Evolutionary conservation across 2,888 invertebrate species (phyloP).

Genomic region (Synanthedon tipuliformis): DNA sequence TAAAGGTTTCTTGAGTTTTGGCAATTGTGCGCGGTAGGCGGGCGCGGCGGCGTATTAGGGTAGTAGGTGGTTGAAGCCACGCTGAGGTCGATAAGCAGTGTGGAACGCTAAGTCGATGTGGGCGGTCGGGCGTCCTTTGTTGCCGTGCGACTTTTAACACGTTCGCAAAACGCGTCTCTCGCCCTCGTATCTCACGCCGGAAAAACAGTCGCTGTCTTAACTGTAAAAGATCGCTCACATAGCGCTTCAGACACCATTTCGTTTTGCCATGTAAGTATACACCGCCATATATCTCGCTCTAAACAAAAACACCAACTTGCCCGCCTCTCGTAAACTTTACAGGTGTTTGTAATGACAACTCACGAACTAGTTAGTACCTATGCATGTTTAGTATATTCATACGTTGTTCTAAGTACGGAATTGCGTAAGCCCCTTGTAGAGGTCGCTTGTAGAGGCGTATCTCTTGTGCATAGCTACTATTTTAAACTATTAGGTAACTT

Average conservation of each 20-base stretch:
- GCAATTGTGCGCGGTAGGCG: conserved; percentile 47
- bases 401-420: too few relatives aligned
- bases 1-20: conserved; percentile 51
- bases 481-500: too few relatives aligned
- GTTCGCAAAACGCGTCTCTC: conserved; percentile 11
- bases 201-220: neutral
- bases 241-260: neutral
- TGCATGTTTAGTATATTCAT: too few relatives aligned
- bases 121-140: conserved; percentile 24
- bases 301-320: conserved; percentile 1
- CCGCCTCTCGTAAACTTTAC: conserved; percentile 4
- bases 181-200: conserved; percentile 13
- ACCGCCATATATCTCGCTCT: neutral
- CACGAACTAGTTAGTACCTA: too few relatives aligned
- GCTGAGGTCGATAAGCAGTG: conserved; percentile 59
- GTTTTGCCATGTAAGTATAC: neutral
- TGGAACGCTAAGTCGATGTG: conserved; percentile 26
- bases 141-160: conserved; percentile 11
- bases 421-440: too few relatives aligned
- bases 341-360: neutral
- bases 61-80: conserved; percentile 27
- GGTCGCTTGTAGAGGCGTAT: too few relatives aligned
- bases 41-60: conserved; percentile 37
- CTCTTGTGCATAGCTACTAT: too few relatives aligned
- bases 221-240: neutral